These are phyloP conservation scores for Keiferia lycopersicella DNA, from an alignment of 2,888 invertebrate genomes.

Conservation along the genomic window DNA sequence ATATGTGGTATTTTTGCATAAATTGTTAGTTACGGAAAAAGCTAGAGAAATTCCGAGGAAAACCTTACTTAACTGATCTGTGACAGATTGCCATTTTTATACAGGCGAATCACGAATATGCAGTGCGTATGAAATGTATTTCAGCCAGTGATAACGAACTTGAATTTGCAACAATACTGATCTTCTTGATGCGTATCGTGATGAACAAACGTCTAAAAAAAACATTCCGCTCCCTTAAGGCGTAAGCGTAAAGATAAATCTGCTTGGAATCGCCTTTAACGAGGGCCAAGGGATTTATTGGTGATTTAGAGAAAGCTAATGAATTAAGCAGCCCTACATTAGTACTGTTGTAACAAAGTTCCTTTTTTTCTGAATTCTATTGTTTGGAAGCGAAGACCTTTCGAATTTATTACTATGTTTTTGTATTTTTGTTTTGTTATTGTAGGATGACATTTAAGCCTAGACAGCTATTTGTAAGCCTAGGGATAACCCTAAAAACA, in stretches of 20 bases:
- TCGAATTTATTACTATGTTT: not conserved
- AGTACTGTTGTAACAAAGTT: conserved; percentile 44
- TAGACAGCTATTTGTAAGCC: too few relatives aligned
- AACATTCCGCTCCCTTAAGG: conserved; percentile 37
- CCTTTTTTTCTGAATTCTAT: not conserved
- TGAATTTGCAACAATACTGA: not conserved
- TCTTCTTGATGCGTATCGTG: conserved; percentile 14
- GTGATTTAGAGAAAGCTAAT: conserved; percentile 60
- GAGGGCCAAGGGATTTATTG: conserved; percentile 57
- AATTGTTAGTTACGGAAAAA: too few relatives aligned
- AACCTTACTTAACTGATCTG: too few relatives aligned
- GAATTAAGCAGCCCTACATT: conserved; percentile 63
- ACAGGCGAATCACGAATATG: too few relatives aligned
- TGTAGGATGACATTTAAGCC: too few relatives aligned
- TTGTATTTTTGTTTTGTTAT: not conserved
- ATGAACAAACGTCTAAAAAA: conserved; percentile 31
- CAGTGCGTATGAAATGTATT: too few relatives aligned
- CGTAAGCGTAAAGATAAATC: conserved; percentile 55
- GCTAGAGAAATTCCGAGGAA: too few relatives aligned
- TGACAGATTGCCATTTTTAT: too few relatives aligned
- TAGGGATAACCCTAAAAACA: too few relatives aligned
- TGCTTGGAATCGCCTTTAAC: conserved; percentile 52
- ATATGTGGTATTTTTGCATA: too few relatives aligned
- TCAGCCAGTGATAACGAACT: not conserved
- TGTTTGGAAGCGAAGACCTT: not conserved